Evolutionary conservation across 1,140 invertebrate genomes (phyloP), one percentile per base, ranked within the genome.

Genomic region (Teleopsis dalmanni): DNA sequence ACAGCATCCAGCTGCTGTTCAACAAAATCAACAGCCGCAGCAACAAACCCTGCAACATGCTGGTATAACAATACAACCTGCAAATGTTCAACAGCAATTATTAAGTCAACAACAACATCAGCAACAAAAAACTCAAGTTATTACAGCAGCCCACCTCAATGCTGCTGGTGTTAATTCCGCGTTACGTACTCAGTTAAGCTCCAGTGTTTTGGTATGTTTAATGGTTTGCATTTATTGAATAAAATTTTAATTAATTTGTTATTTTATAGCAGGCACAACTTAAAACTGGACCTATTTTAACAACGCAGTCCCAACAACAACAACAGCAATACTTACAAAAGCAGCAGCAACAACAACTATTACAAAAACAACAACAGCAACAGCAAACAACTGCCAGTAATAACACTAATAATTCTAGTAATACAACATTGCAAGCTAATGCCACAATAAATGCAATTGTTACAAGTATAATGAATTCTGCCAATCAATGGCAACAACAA

Each of bases 381-480:
- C 35, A 43, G 21, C 23, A 29, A 11, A 58, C 48, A 19, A 60
- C 51, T 51, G 18, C 50, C 48, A 38, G 52, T 35, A 38, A 48
- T 33, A 74, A 76, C 26, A 72, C 73, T 13, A 45, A 21, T 34
- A 60, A 55, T n/a, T n/a, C n/a, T 37, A 60, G 52, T 23, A 66
- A 75, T 25, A 74, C 76, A 46, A 81, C 81, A 58, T 78, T 81
- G 47, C 73, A 81, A 56, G 76, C 79, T n/a, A 85, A 84, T 63
- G 77, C 83, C 23, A 83, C 82, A 40, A 86, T 86, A 54, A 85
- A 78, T 63, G 84, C 84, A 50, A 77, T 87, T 52, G 82, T 83
- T 35, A 85, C 80, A 50, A 85, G 83, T 61, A 77, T 87, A 10
- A 85, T 85, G 82, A 85, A 87, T 66, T 85, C 82, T 26, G 82